Conservation (phyloP, 2,888 invertebrate species). For the Chrysina gloriosa region DNA sequence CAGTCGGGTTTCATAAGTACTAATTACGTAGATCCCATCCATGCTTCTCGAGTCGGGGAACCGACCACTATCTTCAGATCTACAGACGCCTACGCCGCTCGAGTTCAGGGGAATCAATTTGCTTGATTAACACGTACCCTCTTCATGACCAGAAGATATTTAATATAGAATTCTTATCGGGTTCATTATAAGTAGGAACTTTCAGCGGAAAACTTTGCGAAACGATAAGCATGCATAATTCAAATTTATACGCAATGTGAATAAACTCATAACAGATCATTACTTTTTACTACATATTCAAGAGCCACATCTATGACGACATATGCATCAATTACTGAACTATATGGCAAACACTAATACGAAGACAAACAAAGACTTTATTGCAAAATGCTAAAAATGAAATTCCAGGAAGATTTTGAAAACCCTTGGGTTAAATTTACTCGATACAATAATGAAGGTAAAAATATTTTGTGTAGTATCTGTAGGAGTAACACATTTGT, state of each 20-base stretch:
- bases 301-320: too few relatives aligned
- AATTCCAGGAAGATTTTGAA: too few relatives aligned
- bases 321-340: too few relatives aligned
- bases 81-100: constrained; percentile 44
- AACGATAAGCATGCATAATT: constrained; percentile 3
- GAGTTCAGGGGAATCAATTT: constrained; percentile 41
- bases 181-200: constrained; percentile 35
- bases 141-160: constrained; percentile 42
- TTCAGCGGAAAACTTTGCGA: neutral
- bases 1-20: constrained; percentile 59
- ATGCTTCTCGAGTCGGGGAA: constrained; percentile 42
- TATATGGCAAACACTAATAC: too few relatives aligned
- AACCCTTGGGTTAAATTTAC: too few relatives aligned
- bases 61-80: constrained; percentile 45
- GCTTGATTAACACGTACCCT: constrained; percentile 44
- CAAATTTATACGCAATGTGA: neutral
- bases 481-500: too few relatives aligned
- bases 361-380: too few relatives aligned
- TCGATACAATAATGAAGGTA: too few relatives aligned
- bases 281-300: neutral
- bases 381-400: too few relatives aligned
- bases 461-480: too few relatives aligned
- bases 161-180: constrained; percentile 43
- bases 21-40: constrained; percentile 53
- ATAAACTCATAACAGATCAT: neutral